A percentile compares a stretch with the other conserved stretches of the same genome.
phyloP scores from a whole-genome alignment of 2,113 vertebrate species.

The Pipa parva region DNA sequence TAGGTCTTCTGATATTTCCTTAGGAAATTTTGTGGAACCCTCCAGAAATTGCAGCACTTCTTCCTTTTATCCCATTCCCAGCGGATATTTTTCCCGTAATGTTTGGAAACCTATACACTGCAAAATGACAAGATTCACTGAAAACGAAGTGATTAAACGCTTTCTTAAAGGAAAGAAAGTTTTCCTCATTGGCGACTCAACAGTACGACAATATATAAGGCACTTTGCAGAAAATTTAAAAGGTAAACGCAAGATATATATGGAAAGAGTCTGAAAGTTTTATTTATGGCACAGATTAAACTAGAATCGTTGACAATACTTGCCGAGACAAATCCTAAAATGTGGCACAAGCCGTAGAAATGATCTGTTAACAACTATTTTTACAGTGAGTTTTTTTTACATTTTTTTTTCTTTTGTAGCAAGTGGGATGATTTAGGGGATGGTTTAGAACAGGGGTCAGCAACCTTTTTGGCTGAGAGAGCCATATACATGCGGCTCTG shows the following conservation, averaged over 20 bases:
- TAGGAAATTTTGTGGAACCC: not conserved
- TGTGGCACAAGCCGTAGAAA: too few species aligned
- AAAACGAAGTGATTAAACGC: conserved; percentile 12
- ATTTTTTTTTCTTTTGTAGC: not conserved
- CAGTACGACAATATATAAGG: conserved; percentile 34
- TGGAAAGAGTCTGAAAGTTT: too few species aligned
- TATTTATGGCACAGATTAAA: too few species aligned
- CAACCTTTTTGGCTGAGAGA: too few species aligned
- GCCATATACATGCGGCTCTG: too few species aligned
- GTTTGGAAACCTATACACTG: conserved; percentile 24
- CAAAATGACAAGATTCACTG: not conserved
- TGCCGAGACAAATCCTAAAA: too few species aligned
- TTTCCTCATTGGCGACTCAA: conserved; percentile 31
- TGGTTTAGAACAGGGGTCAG: too few species aligned
- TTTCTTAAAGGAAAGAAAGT: conserved; percentile 29
- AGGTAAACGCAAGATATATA: too few species aligned
- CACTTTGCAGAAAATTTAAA: conserved; percentile 33
- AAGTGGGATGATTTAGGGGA: too few species aligned
- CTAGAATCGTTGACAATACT: too few species aligned
- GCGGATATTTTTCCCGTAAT: conserved; percentile 31
- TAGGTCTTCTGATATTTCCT: not conserved
- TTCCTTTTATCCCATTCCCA: conserved; percentile 19
- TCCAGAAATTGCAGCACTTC: not conserved
- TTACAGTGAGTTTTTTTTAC: not conserved
- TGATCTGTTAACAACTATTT: not conserved